Percentiles rank a stretch among this genome's conserved stretches.
These are phyloP conservation scores for Agraylea sexmaculata DNA, from an alignment of 1,140 invertebrate species.

Conservation along the genomic window DNA sequence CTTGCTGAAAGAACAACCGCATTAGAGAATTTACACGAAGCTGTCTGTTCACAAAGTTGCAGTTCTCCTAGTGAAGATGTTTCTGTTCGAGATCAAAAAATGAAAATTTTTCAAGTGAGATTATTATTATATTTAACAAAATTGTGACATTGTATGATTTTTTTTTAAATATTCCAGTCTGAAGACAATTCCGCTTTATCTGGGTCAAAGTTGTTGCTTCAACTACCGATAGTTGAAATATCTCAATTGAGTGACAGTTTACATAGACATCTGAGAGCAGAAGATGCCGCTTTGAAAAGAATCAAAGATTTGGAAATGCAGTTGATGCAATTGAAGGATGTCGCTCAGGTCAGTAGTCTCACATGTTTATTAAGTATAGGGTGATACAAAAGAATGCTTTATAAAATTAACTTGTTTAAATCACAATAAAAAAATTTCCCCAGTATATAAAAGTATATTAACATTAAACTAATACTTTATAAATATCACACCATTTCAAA, in stretches of 20 bases:
- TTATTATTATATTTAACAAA: not conserved
- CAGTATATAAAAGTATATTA: too few relatives aligned
- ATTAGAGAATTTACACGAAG: slow-evolving; percentile 56
- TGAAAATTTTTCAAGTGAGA: slow-evolving; percentile 7
- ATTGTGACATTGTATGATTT: not conserved
- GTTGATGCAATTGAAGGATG: slow-evolving; percentile 41
- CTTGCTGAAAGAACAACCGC: slow-evolving; percentile 54
- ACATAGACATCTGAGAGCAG: slow-evolving; percentile 50
- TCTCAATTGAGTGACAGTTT: slow-evolving; percentile 54
- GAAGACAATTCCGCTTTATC: not conserved
- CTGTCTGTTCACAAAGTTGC: slow-evolving; percentile 40
- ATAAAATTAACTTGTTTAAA: too few relatives aligned
- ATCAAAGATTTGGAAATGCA: slow-evolving; percentile 66
- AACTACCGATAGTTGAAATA: slow-evolving; percentile 44
- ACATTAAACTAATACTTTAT: too few relatives aligned
- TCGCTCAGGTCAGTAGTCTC: slow-evolving; percentile 48
- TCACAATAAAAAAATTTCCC: too few relatives aligned
- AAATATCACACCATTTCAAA: too few relatives aligned
- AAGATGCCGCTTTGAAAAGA: slow-evolving; percentile 60
- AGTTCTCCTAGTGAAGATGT: slow-evolving; percentile 69
- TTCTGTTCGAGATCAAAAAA: slow-evolving; percentile 51
- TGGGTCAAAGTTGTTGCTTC: slow-evolving; percentile 17
- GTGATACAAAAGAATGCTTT: too few relatives aligned
- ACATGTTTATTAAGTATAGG: not conserved
- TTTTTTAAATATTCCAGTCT: not conserved